phyloP scores from a whole-genome alignment of 64 coral and sea anemone species.

The Anthopleura sola region DNA sequence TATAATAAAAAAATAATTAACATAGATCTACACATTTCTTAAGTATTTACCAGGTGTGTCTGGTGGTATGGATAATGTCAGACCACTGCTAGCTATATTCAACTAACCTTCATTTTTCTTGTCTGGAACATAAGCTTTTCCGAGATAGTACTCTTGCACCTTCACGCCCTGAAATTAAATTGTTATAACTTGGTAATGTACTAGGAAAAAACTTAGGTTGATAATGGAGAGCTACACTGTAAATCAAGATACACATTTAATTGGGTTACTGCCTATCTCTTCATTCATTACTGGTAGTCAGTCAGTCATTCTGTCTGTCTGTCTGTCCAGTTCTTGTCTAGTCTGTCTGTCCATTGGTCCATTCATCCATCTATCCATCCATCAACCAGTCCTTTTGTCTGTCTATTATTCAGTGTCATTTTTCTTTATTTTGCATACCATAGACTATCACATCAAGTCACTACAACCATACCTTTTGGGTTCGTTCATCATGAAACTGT shows the following conservation, averaged over 20 bases:
- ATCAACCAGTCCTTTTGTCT: too few species aligned
- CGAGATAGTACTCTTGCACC: constrained; percentile 46
- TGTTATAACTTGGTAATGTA: background rate
- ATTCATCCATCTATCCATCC: background rate
- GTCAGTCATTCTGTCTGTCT: background rate
- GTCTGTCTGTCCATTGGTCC: background rate
- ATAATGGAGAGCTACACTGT: background rate
- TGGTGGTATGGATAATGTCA: too few species aligned
- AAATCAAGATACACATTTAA: too few species aligned
- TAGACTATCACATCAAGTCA: too few species aligned
- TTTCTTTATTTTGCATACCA: too few species aligned
- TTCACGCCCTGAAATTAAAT: constrained; percentile 34
- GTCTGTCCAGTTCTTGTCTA: background rate
- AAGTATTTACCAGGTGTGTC: too few species aligned
- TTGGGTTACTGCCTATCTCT: too few species aligned
- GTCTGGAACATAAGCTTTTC: background rate
- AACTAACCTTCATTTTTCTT: constrained; percentile 2
- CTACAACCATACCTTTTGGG: constrained; percentile 45
- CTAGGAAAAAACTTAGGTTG: background rate
- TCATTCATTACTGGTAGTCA: too few species aligned
- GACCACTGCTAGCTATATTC: background rate
- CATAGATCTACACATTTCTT: background rate
- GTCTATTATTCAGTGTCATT: too few species aligned
- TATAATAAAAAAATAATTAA: background rate
- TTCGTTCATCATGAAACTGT: constrained; percentile 89